These are phyloP conservation scores for Tachysurus vachellii DNA, from an alignment of 2,113 vertebrate genomes.

Conservation along the genomic window DNA sequence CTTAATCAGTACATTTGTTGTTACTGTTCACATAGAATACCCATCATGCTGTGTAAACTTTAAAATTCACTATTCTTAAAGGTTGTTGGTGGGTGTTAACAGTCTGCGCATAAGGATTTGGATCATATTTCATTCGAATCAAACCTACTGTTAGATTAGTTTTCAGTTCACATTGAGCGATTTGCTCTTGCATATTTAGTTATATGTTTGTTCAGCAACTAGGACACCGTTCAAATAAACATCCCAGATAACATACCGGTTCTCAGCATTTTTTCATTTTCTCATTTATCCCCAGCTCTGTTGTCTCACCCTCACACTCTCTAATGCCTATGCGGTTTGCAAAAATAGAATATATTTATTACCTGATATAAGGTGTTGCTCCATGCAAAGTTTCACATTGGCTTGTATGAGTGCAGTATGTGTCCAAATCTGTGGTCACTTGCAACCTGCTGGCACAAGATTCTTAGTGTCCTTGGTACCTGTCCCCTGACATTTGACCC, in stretches of 20 bases:
- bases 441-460: conserved; percentile 5
- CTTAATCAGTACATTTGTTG: conserved; percentile 9
- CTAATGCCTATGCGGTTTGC: conserved; percentile 38
- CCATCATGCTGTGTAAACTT: not conserved
- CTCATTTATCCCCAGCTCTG: not conserved
- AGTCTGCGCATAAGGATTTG: not conserved
- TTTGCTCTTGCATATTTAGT: conserved; percentile 21
- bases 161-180: conserved; percentile 19
- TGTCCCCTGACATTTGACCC: conserved; percentile 31
- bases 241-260: not conserved
- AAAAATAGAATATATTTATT: conserved; percentile 56
- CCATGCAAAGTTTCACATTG: conserved; percentile 30
- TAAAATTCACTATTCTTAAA: not conserved
- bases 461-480: not conserved
- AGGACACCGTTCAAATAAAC: not conserved
- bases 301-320: conserved; percentile 20
- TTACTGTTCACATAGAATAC: not conserved
- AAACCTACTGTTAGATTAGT: not conserved
- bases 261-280: not conserved
- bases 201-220: conserved; percentile 4
- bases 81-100: not conserved
- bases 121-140: conserved; percentile 3
- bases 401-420: conserved; percentile 27
- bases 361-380: conserved; percentile 48
- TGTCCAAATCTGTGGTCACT: not conserved